phyloP scores from a whole-genome alignment of 2,113 vertebrate species.

The Shinisaurus crocodilurus region DNA sequence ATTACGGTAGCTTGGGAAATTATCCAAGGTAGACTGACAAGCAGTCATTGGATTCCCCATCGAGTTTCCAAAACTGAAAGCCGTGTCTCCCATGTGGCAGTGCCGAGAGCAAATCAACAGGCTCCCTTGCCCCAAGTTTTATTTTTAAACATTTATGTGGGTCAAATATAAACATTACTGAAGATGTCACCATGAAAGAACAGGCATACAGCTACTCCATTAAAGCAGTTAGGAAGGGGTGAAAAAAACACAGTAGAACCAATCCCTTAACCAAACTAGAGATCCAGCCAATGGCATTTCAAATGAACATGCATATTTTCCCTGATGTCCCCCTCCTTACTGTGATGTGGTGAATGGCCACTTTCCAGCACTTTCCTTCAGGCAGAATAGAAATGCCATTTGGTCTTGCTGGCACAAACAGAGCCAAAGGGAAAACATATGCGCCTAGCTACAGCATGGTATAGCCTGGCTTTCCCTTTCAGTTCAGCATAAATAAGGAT shows the following conservation, averaged over 20 bases:
- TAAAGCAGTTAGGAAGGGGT: neutral
- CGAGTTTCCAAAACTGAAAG: neutral
- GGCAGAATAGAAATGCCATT: constrained; percentile 12
- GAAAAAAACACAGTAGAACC: neutral
- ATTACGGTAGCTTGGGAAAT: neutral
- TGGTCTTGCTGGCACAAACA: neutral
- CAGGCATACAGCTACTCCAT: neutral
- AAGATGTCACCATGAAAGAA: constrained; percentile 9
- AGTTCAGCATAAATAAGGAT: neutral
- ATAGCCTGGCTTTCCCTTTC: neutral
- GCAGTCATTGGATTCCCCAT: neutral
- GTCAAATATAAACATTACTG: constrained; percentile 2
- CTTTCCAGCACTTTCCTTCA: constrained; percentile 14
- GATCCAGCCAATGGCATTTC: constrained; percentile 10
- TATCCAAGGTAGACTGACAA: neutral
- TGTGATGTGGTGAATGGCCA: neutral
- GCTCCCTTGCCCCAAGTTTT: neutral
- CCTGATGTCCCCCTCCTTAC: neutral
- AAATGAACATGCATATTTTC: constrained; percentile 1
- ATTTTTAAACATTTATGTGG: constrained; percentile 22
- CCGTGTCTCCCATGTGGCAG: neutral
- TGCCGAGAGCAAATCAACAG: neutral
- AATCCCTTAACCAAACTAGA: constrained; percentile 1
- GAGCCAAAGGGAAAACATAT: neutral
- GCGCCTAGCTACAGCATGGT: neutral